Conservation (phyloP, 2,888 invertebrate genomes). For the Holacanthella duospinosa region DNA sequence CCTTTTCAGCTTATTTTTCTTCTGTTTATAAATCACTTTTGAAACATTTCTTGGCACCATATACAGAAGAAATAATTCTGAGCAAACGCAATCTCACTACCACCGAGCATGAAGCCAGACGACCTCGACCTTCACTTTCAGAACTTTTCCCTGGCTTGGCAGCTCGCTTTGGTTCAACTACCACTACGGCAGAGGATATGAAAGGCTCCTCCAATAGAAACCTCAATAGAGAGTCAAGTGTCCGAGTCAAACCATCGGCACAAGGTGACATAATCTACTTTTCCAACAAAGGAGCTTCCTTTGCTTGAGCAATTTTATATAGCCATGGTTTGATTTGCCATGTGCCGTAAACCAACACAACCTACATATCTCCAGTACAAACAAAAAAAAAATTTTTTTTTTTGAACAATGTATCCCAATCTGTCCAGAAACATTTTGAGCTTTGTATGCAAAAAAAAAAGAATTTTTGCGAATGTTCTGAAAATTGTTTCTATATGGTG, state of each 20-base stretch:
- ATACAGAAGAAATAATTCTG: slow-evolving; percentile 29
- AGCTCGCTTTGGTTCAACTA: slow-evolving; percentile 35
- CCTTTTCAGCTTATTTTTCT: background rate
- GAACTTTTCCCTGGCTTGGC: slow-evolving; percentile 37
- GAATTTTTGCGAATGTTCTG: slow-evolving; percentile 12
- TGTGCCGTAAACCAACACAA: no score
- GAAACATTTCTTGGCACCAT: background rate
- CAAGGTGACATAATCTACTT: no score
- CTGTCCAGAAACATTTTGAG: background rate
- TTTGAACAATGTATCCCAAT: background rate
- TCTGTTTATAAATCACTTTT: background rate
- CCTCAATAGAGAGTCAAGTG: slow-evolving; percentile 36
- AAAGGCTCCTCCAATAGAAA: slow-evolving; percentile 35
- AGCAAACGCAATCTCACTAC: slow-evolving; percentile 34
- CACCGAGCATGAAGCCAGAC: slow-evolving; percentile 29
- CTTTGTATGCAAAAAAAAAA: background rate
- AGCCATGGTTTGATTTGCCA: no score
- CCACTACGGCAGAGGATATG: slow-evolving; percentile 21
- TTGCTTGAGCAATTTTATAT: background rate
- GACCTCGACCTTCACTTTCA: slow-evolving; percentile 36
- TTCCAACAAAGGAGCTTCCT: background rate
- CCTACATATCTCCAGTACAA: no score
- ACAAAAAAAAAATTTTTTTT: background rate
- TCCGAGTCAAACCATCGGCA: slow-evolving; percentile 35
- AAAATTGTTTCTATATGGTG: slow-evolving; percentile 10